Evolutionary conservation across 2,888 invertebrate genomes (phyloP).

Genomic region (Carpatolechia fugitivella): DNA sequence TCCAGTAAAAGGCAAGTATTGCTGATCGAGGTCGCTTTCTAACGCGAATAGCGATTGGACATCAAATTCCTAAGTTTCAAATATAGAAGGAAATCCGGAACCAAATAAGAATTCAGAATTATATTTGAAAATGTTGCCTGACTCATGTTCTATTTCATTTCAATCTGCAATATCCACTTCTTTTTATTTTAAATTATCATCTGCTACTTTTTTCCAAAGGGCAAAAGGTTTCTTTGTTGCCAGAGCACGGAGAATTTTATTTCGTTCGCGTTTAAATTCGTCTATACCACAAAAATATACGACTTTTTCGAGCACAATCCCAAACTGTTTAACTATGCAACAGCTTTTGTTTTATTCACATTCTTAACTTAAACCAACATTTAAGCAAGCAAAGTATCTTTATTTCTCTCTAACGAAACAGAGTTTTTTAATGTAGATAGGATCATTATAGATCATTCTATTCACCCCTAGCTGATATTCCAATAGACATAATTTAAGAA

Average conservation of each 20-base stretch:
- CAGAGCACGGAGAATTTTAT: neutral
- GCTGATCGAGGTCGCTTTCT: conserved; percentile 17
- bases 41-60: conserved; percentile 9
- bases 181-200: too few relatives aligned
- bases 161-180: too few relatives aligned
- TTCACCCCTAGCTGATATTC: too few relatives aligned
- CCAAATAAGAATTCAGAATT: neutral
- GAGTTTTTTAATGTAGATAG: too few relatives aligned
- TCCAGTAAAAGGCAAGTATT: conserved; percentile 7
- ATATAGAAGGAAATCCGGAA: neutral
- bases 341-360: neutral
- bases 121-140: neutral
- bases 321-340: neutral
- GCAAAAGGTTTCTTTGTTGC: neutral
- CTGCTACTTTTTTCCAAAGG: neutral
- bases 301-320: neutral
- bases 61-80: neutral
- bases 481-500: neutral
- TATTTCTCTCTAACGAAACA: too few relatives aligned
- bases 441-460: too few relatives aligned
- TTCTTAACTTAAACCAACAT: too few relatives aligned
- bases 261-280: neutral
- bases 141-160: too few relatives aligned
- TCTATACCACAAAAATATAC: neutral
- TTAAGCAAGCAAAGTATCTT: too few relatives aligned